Evolutionary conservation across 2,888 invertebrate species (phyloP), one percentile per base, ranked within the genome.

Genomic region (Pyralis farinalis): DNA sequence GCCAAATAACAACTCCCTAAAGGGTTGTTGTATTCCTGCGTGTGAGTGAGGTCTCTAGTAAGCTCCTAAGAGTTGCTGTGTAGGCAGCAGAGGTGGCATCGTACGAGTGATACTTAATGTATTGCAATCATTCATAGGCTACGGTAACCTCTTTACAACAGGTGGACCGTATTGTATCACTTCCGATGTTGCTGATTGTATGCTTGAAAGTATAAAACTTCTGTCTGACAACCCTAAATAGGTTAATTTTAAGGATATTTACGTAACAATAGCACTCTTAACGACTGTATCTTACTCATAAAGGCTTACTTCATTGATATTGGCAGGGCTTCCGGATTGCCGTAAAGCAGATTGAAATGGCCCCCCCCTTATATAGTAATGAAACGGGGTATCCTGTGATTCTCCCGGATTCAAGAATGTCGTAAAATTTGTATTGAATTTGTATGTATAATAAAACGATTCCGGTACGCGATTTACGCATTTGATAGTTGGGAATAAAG

Each of bases 381-480:
- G 64, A 70, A 65, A 65, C 61, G 57, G 62, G 63, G 60, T 40
- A 40, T 7, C 40, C 43, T 45, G 44, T 46, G 49, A 57, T 56
- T 51, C 47, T 21, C 45, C 37, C 44, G 37, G 44, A 54, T 58
- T 55, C 53, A 48, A 51, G 48, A 46, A 48, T 47, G 41, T 58
- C 61, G 58, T 70, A 65, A 70, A 67, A 61, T 66, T 67, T 65
- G 60, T 63, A 64, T 64, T 64, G 62, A 63, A 57, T 64, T 46
- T 55, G 52, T 54, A 55, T 49, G 55, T 61, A 64, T n/a, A 63
- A 63, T 63, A 63, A 58, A 54, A 54, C 59, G 37, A 34, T 29
- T 6, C 16, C 16, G 9, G 16, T 29, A 29, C 6, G n/a, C 6
- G n/a, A 7, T 20, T 25, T 25, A 25, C 30, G 20, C 27, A 28